A percentile compares a stretch with the other conserved stretches of the same genome.
These are phyloP conservation scores for Adela reaumurella DNA, from an alignment of 2,888 invertebrate species.

Conservation along the genomic window DNA sequence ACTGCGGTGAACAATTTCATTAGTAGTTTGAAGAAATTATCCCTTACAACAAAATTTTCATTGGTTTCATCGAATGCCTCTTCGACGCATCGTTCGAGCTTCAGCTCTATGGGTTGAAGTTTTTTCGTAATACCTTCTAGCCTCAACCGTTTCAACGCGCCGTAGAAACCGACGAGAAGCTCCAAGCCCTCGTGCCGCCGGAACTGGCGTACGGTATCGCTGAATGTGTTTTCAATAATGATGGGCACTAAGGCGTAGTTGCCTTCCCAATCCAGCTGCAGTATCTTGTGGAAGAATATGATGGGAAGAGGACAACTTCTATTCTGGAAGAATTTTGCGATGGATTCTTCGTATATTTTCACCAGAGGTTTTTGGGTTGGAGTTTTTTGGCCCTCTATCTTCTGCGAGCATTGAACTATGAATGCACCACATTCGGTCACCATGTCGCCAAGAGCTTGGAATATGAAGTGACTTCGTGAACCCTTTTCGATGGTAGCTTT, in stretches of 20 bases:
- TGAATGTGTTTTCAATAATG: slow-evolving; percentile 59
- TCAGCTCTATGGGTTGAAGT: slow-evolving; percentile 38
- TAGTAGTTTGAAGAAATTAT: slow-evolving; percentile 54
- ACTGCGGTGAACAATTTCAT: slow-evolving; percentile 52
- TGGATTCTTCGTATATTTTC: slow-evolving; percentile 47
- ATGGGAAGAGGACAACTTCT: slow-evolving; percentile 63
- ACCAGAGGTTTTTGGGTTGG: slow-evolving; percentile 34
- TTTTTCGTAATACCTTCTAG: slow-evolving; percentile 27
- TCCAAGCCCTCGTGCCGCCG: slow-evolving; percentile 66
- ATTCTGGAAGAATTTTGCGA: slow-evolving; percentile 59
- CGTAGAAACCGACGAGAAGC: slow-evolving; percentile 62
- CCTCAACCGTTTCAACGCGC: slow-evolving; percentile 51
- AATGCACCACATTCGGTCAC: slow-evolving; percentile 63
- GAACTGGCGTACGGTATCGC: slow-evolving; percentile 58
- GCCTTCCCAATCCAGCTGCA: slow-evolving; percentile 64
- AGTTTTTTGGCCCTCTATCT: slow-evolving; percentile 32
- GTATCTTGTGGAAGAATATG: slow-evolving; percentile 61
- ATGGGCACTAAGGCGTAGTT: slow-evolving; percentile 57
- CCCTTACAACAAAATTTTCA: slow-evolving; percentile 40
- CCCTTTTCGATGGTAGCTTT: slow-evolving; percentile 62
- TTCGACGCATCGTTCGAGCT: slow-evolving; percentile 37
- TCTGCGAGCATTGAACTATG: slow-evolving; percentile 60
- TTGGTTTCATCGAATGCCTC: slow-evolving; percentile 31
- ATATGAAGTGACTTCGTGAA: slow-evolving; percentile 58
- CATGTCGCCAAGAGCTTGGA: slow-evolving; percentile 64